These are phyloP conservation scores for Labia minor DNA, from an alignment of 2,888 invertebrate species.

Conservation along the genomic window DNA sequence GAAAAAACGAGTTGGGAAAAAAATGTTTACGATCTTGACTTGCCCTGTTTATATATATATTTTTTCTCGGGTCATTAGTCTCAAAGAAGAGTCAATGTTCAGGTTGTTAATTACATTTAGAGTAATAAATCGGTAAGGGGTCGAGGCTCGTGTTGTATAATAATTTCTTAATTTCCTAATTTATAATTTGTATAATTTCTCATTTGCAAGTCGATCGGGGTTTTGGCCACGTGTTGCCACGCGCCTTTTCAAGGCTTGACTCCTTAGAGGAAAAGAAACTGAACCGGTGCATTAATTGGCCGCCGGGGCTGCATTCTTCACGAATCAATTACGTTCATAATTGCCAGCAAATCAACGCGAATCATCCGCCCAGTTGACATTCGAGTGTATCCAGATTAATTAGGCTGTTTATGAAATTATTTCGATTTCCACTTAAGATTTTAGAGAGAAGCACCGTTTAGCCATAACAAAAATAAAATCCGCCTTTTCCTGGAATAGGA, in stretches of 20 bases:
- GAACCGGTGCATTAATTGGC: constrained; percentile 6
- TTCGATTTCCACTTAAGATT: too few species aligned
- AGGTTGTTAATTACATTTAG: not conserved
- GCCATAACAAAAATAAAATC: too few species aligned
- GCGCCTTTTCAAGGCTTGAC: not conserved
- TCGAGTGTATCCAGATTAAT: not conserved
- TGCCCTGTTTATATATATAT: not conserved
- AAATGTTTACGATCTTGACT: not conserved
- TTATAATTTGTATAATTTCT: constrained; percentile 13
- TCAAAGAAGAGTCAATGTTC: not conserved
- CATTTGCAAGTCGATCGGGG: constrained; percentile 13
- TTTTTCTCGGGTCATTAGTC: constrained; percentile 8
- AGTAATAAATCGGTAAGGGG: constrained; percentile 13
- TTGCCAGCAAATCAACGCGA: not conserved
- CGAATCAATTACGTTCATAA: not conserved
- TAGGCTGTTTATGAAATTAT: too few species aligned
- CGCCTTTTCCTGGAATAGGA: too few species aligned
- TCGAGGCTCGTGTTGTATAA: constrained; percentile 13
- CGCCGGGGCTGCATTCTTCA: constrained; percentile 13
- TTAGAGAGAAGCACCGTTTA: too few species aligned
- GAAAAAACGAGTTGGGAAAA: not conserved
- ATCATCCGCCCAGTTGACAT: not conserved
- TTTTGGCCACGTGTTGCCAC: constrained; percentile 7
- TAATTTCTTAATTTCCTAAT: constrained; percentile 13
- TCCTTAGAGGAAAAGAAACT: not conserved